phyloP scores from a whole-genome alignment of 1,140 invertebrate genomes.

The Ostrea denselamellosa region DNA sequence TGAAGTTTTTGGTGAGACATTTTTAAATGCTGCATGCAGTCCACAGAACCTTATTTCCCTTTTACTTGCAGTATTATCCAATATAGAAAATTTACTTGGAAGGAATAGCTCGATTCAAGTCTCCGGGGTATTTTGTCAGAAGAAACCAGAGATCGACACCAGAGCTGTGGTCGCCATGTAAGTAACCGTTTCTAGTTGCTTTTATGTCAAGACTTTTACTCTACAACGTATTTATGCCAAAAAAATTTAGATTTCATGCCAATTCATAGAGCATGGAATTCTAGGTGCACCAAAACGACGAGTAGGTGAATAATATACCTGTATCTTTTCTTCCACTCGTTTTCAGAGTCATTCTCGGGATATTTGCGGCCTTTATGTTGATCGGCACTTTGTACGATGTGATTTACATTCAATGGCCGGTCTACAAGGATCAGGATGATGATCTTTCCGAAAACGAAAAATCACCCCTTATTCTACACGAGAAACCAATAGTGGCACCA shows the following conservation, averaged over 20 bases:
- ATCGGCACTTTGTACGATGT: not conserved
- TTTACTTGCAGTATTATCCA: not conserved
- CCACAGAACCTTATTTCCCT: not conserved
- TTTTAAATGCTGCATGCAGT: not conserved
- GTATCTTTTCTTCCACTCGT: not conserved
- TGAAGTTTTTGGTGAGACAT: not conserved
- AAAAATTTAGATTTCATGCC: too few species aligned
- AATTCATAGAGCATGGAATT: too few species aligned
- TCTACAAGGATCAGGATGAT: not conserved
- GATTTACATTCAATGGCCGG: not conserved
- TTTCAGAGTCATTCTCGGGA: not conserved
- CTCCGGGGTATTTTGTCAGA: not conserved
- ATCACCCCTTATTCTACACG: not conserved
- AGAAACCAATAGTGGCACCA: not conserved
- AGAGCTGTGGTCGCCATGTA: slow-evolving; percentile 9
- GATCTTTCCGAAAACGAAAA: not conserved
- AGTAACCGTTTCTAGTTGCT: not conserved
- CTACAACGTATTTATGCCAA: too few species aligned
- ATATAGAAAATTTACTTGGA: not conserved
- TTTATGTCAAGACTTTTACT: too few species aligned
- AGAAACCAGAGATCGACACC: not conserved
- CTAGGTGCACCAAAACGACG: too few species aligned
- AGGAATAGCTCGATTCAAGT: not conserved
- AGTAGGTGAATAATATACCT: too few species aligned
- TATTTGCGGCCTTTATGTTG: not conserved